These are phyloP conservation scores for Pristionchus exspectatus DNA, from an alignment of 2,888 invertebrate genomes.

Conservation along the genomic window DNA sequence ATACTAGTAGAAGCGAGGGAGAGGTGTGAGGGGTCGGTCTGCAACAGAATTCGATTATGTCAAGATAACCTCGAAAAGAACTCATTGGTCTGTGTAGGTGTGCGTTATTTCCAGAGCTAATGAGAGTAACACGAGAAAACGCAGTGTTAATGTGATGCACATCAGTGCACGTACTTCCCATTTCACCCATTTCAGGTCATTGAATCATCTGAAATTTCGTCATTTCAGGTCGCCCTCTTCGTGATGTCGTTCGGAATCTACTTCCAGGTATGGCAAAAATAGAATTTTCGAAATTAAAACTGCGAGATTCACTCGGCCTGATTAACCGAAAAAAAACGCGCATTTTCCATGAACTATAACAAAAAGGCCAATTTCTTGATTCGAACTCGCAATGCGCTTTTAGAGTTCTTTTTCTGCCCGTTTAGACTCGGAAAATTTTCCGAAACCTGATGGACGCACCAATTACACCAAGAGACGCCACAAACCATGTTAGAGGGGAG, in stretches of 20 bases:
- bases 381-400: neutral
- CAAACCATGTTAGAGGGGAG: constrained; percentile 26
- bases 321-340: neutral
- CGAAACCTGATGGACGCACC: neutral
- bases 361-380: constrained; percentile 12
- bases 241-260: constrained; percentile 99
- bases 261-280: constrained; percentile 87
- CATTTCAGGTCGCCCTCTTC: constrained; percentile 88
- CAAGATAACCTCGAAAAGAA: neutral
- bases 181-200: neutral
- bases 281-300: neutral
- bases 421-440: neutral
- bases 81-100: neutral
- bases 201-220: neutral
- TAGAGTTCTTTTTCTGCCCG: neutral
- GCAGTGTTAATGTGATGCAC: neutral
- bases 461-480: constrained; percentile 15
- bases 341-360: neutral
- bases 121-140: neutral
- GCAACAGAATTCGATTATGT: neutral
- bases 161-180: neutral
- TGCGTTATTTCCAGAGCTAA: constrained; percentile 4
- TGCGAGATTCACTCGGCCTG: neutral
- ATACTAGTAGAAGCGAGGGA: neutral
- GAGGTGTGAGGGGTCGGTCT: neutral